Evolutionary conservation across 2,888 invertebrate species (phyloP).

Genomic region (Drymonia ruficornis): DNA sequence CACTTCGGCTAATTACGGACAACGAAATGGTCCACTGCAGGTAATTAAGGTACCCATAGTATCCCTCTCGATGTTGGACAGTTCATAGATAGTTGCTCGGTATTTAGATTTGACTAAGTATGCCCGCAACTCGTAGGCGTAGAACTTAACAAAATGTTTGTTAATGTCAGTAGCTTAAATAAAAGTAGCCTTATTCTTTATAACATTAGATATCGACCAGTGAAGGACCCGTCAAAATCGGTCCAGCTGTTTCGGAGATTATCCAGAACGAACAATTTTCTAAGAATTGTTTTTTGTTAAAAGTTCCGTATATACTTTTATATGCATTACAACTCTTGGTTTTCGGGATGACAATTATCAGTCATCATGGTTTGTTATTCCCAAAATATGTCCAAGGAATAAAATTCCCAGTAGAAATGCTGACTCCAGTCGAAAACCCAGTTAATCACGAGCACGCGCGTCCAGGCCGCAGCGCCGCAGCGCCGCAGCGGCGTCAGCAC

Average conservation of each 20-base stretch:
- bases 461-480: constrained; percentile 21
- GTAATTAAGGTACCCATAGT: neutral
- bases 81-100: neutral
- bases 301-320: too few species aligned
- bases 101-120: neutral
- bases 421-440: constrained; percentile 23
- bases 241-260: too few species aligned
- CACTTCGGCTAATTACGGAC: neutral
- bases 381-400: neutral
- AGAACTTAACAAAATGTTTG: neutral
- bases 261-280: too few species aligned
- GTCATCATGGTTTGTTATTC: neutral
- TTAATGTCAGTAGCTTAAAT: too few species aligned
- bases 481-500: constrained; percentile 23
- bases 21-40: neutral
- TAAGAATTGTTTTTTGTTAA: too few species aligned
- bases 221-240: too few species aligned
- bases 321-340: too few species aligned
- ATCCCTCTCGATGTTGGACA: neutral
- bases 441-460: constrained; percentile 20
- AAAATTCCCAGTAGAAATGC: constrained; percentile 7
- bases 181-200: too few species aligned
- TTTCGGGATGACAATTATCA: too few species aligned
- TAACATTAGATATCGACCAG: too few species aligned
- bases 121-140: too few species aligned